Percentiles rank a stretch among this genome's conserved stretches.
Conservation (phyloP, 2,113 vertebrate genomes). For the Kryptolebias marmoratus region DNA sequence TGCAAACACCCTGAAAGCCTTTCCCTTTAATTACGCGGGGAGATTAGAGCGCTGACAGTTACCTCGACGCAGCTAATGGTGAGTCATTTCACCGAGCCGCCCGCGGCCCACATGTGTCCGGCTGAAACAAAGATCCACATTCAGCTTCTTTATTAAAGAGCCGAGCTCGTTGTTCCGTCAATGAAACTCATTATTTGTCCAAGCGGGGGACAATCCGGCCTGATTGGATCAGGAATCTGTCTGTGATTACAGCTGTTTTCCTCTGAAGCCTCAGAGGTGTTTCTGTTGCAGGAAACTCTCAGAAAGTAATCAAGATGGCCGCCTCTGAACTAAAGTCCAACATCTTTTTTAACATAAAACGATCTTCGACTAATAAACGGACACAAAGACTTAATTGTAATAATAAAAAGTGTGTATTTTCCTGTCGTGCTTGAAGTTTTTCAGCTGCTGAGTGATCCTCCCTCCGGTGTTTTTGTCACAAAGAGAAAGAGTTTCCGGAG, state of each 20-base stretch:
- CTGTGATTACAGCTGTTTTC: constrained; percentile 1
- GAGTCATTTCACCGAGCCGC: constrained; percentile 63
- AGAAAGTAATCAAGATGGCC: too few species aligned
- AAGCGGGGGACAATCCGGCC: neutral
- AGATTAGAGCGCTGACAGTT: constrained; percentile 66
- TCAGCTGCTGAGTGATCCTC: too few species aligned
- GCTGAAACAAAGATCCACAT: constrained; percentile 28
- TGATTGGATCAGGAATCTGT: constrained; percentile 38
- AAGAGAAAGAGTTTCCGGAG: too few species aligned
- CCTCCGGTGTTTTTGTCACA: too few species aligned
- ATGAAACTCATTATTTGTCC: constrained; percentile 14
- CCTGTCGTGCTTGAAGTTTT: too few species aligned
- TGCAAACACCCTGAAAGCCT: constrained; percentile 64
- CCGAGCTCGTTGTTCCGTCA: constrained; percentile 24
- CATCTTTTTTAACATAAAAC: too few species aligned
- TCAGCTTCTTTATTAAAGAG: neutral
- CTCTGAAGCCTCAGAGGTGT: neutral
- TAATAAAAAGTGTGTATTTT: too few species aligned
- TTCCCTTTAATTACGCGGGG: constrained; percentile 58
- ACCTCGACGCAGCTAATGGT: constrained; percentile 60
- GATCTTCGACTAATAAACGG: too few species aligned
- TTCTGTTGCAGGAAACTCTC: too few species aligned
- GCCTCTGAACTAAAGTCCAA: too few species aligned
- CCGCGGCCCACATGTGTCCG: constrained; percentile 47
- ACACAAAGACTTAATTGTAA: too few species aligned